Conservation (phyloP, 2,888 invertebrate species). For the Diadegma fenestrale region DNA sequence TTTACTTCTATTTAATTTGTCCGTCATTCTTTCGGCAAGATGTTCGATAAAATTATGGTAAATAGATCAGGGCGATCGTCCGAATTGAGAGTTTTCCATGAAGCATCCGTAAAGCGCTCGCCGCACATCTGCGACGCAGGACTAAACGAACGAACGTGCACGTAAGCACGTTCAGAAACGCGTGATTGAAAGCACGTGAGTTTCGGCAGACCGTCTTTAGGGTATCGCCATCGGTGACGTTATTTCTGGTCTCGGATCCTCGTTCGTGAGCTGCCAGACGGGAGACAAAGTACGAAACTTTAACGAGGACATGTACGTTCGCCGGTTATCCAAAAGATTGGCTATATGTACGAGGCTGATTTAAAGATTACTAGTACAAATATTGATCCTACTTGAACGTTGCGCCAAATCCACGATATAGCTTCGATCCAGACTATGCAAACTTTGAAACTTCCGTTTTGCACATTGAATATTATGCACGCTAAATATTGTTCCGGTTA, state of each 20-base stretch:
- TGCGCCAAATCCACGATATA: background rate
- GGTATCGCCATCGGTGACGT: slow-evolving; percentile 11
- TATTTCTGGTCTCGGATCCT: slow-evolving; percentile 43
- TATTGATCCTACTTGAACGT: slow-evolving; percentile 6
- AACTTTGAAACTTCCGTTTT: background rate
- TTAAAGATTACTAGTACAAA: slow-evolving; percentile 31
- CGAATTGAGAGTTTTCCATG: slow-evolving; percentile 6
- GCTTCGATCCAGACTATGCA: background rate
- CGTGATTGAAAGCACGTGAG: slow-evolving; percentile 57
- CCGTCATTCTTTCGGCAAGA: background rate
- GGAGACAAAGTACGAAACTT: slow-evolving; percentile 18
- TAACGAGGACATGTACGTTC: slow-evolving; percentile 15
- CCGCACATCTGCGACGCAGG: background rate
- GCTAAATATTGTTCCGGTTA: background rate
- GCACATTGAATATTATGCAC: background rate
- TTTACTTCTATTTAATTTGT: background rate
- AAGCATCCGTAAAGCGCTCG: background rate
- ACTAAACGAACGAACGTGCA: slow-evolving; percentile 43
- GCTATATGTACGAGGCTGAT: background rate
- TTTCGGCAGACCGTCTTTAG: slow-evolving; percentile 1
- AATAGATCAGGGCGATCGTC: background rate
- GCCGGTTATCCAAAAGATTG: slow-evolving; percentile 19
- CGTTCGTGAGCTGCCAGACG: slow-evolving; percentile 17
- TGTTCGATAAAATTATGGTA: background rate
- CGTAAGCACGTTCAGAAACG: slow-evolving; percentile 39